Base-by-base conservation (phyloP, 2,797 vertebrate genomes). In the Caiman crocodilus region DNA sequence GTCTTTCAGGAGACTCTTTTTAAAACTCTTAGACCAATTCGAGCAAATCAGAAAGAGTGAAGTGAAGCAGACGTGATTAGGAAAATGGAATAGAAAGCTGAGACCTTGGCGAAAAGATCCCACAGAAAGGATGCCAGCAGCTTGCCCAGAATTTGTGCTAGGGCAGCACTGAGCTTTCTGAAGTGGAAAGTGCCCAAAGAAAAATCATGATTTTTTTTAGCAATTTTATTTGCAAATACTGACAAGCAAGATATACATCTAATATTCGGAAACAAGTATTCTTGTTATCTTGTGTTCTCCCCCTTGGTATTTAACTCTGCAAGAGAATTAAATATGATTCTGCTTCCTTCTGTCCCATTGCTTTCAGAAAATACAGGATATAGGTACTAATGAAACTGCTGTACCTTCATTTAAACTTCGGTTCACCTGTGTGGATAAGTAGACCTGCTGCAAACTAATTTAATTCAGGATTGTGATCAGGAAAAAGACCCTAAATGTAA, bases 341-440 rank as follows among this genome's bases (percentile, higher is more conserved):
- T 64, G 64, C 65, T 76, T 78, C 77, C 74, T 60, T 3, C 28
- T 16, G 65, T 65, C 59, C 69, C 67, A 59, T 73, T 69, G 20
- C 82, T 26, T n/a, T 82, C 78, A 81, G 30, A 28, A 82, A 77
- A 73, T 20, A 65, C 59, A 64, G 64, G 25, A 55, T 25, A n/a
- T 25, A 26, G 59, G 84, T 65, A 85, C 78, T 89, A 75, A 85
- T 60, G 55, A 89, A 60, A 65, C 26, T 75, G 20, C n/a, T 60
- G 32, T 42, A 50, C 50, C 78, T 67, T 85, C 59, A 89, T 85
- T 89, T 92, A 81, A 92, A 75, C 59, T 35, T 89, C 20, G 60
- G 50, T n/a, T 89, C 25, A 23, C 30, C 57, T 14, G 79, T 65
- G 76, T 82, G 83, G 84, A 79, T 55, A 85, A 78, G 82, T 60